A percentile compares a stretch with the other conserved stretches of the same genome.
Evolutionary conservation across 2,113 vertebrate genomes (phyloP).

Genomic region (Pyxicephalus adspersus): DNA sequence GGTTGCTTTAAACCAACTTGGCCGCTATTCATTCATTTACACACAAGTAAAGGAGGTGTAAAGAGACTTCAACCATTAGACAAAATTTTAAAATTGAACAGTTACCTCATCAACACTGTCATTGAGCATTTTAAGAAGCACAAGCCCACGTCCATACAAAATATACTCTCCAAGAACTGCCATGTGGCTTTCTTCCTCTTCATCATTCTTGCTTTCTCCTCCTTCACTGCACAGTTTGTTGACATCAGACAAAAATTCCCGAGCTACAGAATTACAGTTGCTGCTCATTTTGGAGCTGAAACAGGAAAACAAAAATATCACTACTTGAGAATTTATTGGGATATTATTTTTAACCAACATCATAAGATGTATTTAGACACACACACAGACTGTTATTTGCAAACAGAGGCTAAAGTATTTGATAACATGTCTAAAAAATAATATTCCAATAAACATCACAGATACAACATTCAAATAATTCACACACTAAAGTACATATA

Average conservation of each 20-base stretch:
- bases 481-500: no score
- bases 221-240: slow-evolving; percentile 92
- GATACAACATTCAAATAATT: no score
- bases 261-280: slow-evolving; percentile 92
- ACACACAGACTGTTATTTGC: no score
- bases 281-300: slow-evolving; percentile 94
- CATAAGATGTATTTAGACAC: no score
- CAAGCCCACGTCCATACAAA: slow-evolving; percentile 88
- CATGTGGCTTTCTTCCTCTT: slow-evolving; percentile 95
- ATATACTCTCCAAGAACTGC: slow-evolving; percentile 92
- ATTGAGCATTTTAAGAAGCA: slow-evolving; percentile 88
- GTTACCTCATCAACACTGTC: slow-evolving; percentile 90
- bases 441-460: no score
- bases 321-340: no score
- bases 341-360: no score
- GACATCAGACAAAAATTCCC: slow-evolving; percentile 96
- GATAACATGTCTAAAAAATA: no score
- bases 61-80: no score
- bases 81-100: not conserved
- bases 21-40: no score
- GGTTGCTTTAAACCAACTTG: no score
- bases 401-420: no score
- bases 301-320: slow-evolving; percentile 42
- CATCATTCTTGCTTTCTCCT: slow-evolving; percentile 84
- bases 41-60: not conserved